Evolutionary conservation across 37 sponge, comb jelly and placozoan genomes (phyloP), one percentile per base, ranked within the genome.

Genomic region (Chondrilla cf. caribensis): DNA sequence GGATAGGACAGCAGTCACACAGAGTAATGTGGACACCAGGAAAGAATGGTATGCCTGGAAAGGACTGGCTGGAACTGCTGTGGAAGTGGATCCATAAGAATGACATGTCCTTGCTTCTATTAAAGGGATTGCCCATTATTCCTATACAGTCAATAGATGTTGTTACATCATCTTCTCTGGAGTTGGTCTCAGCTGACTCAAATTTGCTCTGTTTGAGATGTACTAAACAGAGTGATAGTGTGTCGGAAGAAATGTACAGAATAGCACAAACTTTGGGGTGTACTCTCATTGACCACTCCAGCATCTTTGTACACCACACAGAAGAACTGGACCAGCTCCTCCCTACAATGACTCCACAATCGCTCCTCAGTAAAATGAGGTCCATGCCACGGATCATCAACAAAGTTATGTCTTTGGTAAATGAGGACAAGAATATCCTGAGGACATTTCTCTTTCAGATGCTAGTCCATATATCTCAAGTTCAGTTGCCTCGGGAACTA

Each of bases 11-110:
- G 38, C 37, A 38, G 14, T 4, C 37, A 11, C n/a, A 44, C 0
- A 4, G 33, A 24, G 60, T 82, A 7, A 0, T 35, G 36, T 89
- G 89, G 89, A 51, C 31, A 14, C 89, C 85, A 59, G 79, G 83
- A 4, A 7, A 26, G 18, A 44, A 70, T 29, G 32, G 31, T n/a
- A 80, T 84, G 47, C 85, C 85, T 39, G 78, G 68, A 11, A 0
- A 60, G 0, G 9, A 55, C 26, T 90, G 86, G 90, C 22, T 90
- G 18, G 41, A 17, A 22, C n/a, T 72, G 42, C 29, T 90, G 14
- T 90, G 90, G 90, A 47, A 42, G 19, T 86, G 90, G 86, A 58
- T 90, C 0, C 18, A 15, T 25, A 38, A 47, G 37, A 29, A 33
- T 39, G 2, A 2, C 24, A 32, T 73, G 41, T 40, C 81, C 0